Conservation (phyloP, 2,888 invertebrate species). For the Ophraella communa region DNA sequence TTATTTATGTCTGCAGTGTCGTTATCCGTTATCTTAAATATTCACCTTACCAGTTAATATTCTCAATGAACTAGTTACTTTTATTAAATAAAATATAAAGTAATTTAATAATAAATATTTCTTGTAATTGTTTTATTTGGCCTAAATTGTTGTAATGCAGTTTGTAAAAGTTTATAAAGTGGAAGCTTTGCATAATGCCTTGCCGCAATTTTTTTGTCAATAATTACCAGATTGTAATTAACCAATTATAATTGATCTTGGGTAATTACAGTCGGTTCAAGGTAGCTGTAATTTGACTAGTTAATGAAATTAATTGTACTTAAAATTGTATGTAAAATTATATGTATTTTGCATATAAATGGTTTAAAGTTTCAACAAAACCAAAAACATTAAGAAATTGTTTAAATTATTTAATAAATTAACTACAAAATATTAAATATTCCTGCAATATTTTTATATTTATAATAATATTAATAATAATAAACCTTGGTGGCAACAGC, state of each 20-base stretch:
- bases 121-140: too few relatives aligned
- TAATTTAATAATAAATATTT: background rate
- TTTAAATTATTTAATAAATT: too few relatives aligned
- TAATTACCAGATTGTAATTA: background rate
- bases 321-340: background rate
- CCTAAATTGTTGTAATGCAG: background rate
- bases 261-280: background rate
- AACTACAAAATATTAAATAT: too few relatives aligned
- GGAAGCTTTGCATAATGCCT: background rate
- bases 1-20: too few relatives aligned
- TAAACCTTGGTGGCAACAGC: too few relatives aligned
- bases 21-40: too few relatives aligned
- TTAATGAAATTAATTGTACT: background rate
- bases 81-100: too few relatives aligned
- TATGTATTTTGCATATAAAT: background rate
- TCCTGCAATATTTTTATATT: too few relatives aligned
- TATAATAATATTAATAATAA: too few relatives aligned
- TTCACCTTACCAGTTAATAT: too few relatives aligned
- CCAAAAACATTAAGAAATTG: background rate
- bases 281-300: background rate
- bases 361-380: background rate
- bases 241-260: background rate
- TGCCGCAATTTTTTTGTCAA: background rate
- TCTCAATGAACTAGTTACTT: too few relatives aligned
- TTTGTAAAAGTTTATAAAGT: background rate